A percentile compares a stretch with the other conserved stretches of the same genome.
These are phyloP conservation scores for Tiliqua scincoides DNA, from an alignment of 2,113 vertebrate genomes.

Conservation along the genomic window DNA sequence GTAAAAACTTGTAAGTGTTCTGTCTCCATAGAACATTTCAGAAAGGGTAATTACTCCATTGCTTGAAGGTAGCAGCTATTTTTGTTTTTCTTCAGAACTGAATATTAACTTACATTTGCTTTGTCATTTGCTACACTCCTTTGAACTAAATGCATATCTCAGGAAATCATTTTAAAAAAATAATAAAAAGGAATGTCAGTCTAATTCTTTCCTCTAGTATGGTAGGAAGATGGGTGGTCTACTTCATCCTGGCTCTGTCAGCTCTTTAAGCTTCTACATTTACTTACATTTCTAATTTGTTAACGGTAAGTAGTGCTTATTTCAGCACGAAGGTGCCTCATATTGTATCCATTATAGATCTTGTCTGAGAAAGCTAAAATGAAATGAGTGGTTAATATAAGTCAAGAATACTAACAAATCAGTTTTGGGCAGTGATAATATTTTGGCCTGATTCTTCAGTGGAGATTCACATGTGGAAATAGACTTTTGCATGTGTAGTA, in stretches of 20 bases:
- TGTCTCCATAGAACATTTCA: background rate
- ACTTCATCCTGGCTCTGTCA: background rate
- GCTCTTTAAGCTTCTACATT: background rate
- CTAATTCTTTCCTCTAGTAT: background rate
- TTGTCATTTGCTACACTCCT: background rate
- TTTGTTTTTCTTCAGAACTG: background rate
- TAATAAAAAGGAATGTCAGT: background rate
- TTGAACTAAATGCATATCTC: background rate
- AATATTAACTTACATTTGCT: background rate
- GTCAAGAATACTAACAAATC: background rate
- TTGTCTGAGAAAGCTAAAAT: background rate
- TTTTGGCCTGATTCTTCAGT: background rate
- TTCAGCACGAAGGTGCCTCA: background rate
- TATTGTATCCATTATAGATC: background rate
- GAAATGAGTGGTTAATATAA: background rate
- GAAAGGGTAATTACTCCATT: background rate
- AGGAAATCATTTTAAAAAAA: background rate
- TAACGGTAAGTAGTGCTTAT: conserved; percentile 10
- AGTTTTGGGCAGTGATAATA: background rate
- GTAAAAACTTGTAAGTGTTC: background rate
- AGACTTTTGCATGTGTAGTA: background rate
- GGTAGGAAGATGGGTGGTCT: background rate
- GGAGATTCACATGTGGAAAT: background rate
- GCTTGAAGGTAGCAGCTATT: background rate
- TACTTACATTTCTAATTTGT: background rate